Base-by-base conservation (phyloP, 2,113 vertebrate species). In the Theristicus caerulescens region DNA sequence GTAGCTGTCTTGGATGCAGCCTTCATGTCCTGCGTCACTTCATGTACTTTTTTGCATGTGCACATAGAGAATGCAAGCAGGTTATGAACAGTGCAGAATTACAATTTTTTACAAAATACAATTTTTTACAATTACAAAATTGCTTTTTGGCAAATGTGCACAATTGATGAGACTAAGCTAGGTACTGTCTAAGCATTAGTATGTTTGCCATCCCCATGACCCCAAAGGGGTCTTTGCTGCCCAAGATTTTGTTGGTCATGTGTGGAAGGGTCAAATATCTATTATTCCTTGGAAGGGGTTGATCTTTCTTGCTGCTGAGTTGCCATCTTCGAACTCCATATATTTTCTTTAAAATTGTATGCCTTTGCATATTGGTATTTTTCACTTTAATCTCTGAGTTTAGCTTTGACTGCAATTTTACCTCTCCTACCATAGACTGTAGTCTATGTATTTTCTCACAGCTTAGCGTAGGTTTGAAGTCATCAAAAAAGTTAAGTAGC, bases 31-130 rank as follows among this genome's bases (percentile, higher is more conserved):
- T 16, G 29, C 9, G 8, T 32, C 10, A 49, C 11, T 58, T 71
- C 16, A 6, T 10, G 29, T 2, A 32, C 2, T 20, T 73, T 62
- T 80, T 40, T 5, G 4, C 0, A 0, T 8, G 5, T 18, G 13
- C 3, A 13, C 2, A 0, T 31, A 90, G 34, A 74, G 6, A 82
- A 74, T 44, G 13, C 4, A 87, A 65, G 16, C 24, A 29, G 5
- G 4, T 73, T 67, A 47, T 52, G 57, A 57, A 64, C 18, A 46
- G 3, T 0, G 13, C 6, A 34, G 21, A 40, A 34, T 29, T 86
- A 21, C 2, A 69, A 38, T 38, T 38, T 38, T 38, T 38, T 38
- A 38, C 38, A 38, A 38, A n/a, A n/a, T 86, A 21, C 2, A 69
- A 38, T 38, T 38, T 38, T 38, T 38, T 38, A 38, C 38, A 38